A percentile compares a stretch with the other conserved stretches of the same genome.
These are phyloP conservation scores for Bombus breviceps DNA, from an alignment of 1,140 invertebrate species.

Conservation along the genomic window DNA sequence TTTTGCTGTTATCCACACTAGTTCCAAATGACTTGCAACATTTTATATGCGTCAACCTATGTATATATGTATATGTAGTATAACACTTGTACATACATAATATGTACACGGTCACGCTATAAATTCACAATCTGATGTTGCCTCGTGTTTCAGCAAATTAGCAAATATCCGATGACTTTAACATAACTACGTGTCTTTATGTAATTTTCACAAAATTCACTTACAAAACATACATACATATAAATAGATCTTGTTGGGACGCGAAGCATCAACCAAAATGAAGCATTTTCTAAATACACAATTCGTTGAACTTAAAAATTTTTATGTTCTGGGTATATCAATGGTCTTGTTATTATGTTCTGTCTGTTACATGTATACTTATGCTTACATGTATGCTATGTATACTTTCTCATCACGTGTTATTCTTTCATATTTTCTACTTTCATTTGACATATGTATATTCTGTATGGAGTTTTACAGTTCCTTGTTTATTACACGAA, in stretches of 20 bases:
- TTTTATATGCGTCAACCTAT: neutral
- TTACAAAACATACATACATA: neutral
- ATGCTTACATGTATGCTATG: slow-evolving; percentile 4
- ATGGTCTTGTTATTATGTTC: slow-evolving; percentile 32
- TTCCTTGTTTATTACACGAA: neutral
- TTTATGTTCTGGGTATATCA: slow-evolving; percentile 14
- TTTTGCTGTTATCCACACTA: neutral
- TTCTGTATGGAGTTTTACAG: slow-evolving; percentile 12
- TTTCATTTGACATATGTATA: neutral
- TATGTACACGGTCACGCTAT: slow-evolving; percentile 53
- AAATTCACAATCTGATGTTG: slow-evolving; percentile 52
- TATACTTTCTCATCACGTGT: slow-evolving; percentile 24
- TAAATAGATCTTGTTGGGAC: slow-evolving; percentile 1
- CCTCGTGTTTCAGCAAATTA: slow-evolving; percentile 50
- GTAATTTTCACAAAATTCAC: slow-evolving; percentile 14
- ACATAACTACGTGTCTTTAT: slow-evolving; percentile 23
- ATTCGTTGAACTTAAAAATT: slow-evolving; percentile 18
- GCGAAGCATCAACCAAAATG: slow-evolving; percentile 51
- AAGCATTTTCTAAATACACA: slow-evolving; percentile 34
- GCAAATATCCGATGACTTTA: slow-evolving; percentile 6
- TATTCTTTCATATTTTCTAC: slow-evolving; percentile 27
- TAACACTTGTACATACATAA: slow-evolving; percentile 66
- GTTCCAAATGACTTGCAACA: neutral
- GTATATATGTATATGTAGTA: slow-evolving; percentile 51
- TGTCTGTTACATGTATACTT: neutral